A percentile compares a stretch with the other conserved stretches of the same genome.
These are phyloP conservation scores for Sinocyclocheilus rhinocerous DNA, from an alignment of 2,113 vertebrate species.

Conservation along the genomic window DNA sequence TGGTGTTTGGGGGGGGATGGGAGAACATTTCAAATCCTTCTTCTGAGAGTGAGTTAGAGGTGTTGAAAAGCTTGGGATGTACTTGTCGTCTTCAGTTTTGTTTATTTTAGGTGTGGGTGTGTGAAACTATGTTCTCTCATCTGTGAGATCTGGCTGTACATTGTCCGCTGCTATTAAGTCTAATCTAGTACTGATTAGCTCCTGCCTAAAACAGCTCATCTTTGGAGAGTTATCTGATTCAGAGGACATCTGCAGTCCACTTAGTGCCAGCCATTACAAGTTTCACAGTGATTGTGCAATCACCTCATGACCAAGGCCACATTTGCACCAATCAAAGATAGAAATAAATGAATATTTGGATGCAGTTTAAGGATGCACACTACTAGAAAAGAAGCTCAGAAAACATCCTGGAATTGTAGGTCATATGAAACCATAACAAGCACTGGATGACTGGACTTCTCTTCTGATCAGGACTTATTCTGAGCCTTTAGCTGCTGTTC, in stretches of 20 bases:
- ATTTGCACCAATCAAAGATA: neutral
- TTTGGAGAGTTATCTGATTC: neutral
- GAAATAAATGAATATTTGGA: neutral
- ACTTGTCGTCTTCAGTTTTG: neutral
- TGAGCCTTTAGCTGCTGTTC: neutral
- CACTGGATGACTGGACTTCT: neutral
- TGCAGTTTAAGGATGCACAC: neutral
- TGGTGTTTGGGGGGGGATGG: neutral
- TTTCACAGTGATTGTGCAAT: neutral
- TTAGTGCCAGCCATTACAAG: neutral
- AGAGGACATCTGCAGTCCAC: slow-evolving; percentile 26
- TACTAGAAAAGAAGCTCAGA: neutral
- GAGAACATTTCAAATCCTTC: slow-evolving; percentile 7
- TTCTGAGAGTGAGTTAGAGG: neutral
- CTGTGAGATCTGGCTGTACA: neutral
- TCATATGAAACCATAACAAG: neutral
- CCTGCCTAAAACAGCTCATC: neutral
- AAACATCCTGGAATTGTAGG: neutral
- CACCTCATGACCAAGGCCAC: neutral
- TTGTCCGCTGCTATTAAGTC: neutral
- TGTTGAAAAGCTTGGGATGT: slow-evolving; percentile 13
- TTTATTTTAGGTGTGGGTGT: slow-evolving; percentile 2
- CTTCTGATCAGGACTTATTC: neutral
- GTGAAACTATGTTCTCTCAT: neutral
- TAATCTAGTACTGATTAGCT: slow-evolving; percentile 21